Evolutionary conservation across 2,113 vertebrate genomes (phyloP).

Genomic region (Rhynchomys soricoides): DNA sequence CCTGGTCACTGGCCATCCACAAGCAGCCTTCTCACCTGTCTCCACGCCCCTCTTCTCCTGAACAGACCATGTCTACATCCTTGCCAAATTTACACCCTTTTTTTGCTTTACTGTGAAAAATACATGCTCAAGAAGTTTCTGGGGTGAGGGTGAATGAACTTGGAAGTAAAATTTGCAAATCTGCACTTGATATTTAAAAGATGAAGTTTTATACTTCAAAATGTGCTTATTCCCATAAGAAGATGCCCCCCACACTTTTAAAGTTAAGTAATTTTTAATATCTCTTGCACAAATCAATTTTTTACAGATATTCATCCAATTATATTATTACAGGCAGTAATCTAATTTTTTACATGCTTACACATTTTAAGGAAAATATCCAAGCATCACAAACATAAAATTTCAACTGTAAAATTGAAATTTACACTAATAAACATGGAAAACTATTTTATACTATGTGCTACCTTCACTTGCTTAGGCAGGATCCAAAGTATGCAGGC

Average conservation of each 20-base stretch:
- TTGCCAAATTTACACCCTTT: neutral
- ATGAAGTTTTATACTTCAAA: neutral
- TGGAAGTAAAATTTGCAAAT: neutral
- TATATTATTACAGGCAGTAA: slow-evolving; percentile 60
- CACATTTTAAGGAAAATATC: slow-evolving; percentile 54
- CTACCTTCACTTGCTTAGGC: slow-evolving; percentile 74
- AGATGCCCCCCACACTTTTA: neutral
- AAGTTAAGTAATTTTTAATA: neutral
- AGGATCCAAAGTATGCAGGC: slow-evolving; percentile 77
- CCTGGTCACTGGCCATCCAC: neutral
- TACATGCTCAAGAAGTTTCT: neutral
- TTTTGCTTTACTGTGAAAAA: neutral
- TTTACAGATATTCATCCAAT: neutral
- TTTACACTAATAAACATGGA: slow-evolving; percentile 52
- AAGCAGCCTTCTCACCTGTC: neutral
- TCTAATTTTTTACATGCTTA: slow-evolving; percentile 55
- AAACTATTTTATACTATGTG: slow-evolving; percentile 67
- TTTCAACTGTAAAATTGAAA: slow-evolving; percentile 40
- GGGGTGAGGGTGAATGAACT: neutral
- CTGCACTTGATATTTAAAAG: neutral
- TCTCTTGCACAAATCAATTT: slow-evolving; percentile 36
- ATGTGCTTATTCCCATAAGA: neutral
- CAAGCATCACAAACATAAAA: slow-evolving; percentile 36
- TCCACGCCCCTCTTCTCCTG: neutral
- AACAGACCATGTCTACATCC: neutral